phyloP scores from a whole-genome alignment of 2,797 vertebrate species.

The Odontamblyopus rebecca region DNA sequence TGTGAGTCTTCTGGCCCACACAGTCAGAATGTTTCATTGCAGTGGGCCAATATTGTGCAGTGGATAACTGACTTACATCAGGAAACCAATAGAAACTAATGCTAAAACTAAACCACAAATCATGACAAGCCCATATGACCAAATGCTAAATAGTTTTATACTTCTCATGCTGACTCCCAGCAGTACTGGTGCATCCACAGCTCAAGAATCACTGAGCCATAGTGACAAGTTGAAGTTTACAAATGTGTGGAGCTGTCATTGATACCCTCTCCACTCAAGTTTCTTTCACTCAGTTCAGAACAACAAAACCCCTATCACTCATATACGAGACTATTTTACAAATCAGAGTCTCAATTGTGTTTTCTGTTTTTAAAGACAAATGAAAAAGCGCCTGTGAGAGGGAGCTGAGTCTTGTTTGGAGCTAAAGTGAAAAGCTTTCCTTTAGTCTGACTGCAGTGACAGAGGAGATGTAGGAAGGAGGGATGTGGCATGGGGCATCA shows the following conservation, averaged over 20 bases:
- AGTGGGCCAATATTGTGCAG: no score
- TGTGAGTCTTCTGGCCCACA: no score
- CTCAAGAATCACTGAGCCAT: neutral
- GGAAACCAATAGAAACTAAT: neutral
- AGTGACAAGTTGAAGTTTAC: neutral
- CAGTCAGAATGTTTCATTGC: no score
- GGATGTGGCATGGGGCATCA: constrained; percentile 40
- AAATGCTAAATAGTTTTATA: neutral
- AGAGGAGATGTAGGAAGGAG: constrained; percentile 28
- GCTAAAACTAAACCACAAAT: neutral
- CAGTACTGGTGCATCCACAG: neutral
- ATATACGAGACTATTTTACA: constrained; percentile 29
- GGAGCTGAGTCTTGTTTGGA: constrained; percentile 16
- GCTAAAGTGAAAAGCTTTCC: constrained; percentile 36
- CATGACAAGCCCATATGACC: neutral
- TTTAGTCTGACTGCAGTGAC: constrained; percentile 35
- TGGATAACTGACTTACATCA: neutral
- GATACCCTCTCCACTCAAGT: constrained; percentile 2
- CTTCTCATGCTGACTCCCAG: neutral
- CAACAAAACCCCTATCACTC: constrained; percentile 36
- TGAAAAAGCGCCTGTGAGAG: constrained; percentile 12
- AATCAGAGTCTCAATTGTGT: constrained; percentile 27
- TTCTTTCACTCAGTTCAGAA: constrained; percentile 19
- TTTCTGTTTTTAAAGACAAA: neutral
- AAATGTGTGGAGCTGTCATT: constrained; percentile 11